Conservation (phyloP, 2,113 vertebrate species). For the Ariopsis seemanni region DNA sequence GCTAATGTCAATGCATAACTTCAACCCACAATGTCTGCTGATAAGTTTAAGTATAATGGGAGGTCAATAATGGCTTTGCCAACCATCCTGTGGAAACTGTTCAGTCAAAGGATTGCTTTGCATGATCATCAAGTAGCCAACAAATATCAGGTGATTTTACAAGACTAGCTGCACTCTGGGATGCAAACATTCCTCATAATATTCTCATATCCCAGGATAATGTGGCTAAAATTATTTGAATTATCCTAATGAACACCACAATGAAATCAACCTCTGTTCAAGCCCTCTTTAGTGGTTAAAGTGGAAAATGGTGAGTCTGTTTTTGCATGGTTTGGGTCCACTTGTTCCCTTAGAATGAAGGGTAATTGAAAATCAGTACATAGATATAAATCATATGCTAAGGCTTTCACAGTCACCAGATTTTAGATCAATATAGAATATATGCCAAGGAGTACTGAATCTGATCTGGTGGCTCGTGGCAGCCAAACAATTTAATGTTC, state of each 20-base stretch:
- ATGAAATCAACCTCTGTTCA: background rate
- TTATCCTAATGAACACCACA: background rate
- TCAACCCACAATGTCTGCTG: background rate
- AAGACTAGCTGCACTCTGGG: background rate
- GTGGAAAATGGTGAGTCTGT: background rate
- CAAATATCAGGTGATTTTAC: conserved; percentile 2
- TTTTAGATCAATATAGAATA: background rate
- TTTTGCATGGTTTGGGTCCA: background rate
- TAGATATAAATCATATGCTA: background rate
- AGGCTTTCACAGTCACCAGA: background rate
- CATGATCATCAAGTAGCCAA: background rate
- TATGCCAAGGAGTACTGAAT: background rate
- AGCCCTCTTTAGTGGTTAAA: background rate
- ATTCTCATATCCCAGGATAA: background rate
- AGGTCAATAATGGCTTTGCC: conserved; percentile 1
- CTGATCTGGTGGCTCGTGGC: background rate
- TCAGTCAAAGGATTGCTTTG: background rate
- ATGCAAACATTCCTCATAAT: background rate
- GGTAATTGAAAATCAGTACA: background rate
- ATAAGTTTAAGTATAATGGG: background rate
- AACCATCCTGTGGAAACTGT: background rate
- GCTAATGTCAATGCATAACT: background rate
- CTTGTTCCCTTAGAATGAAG: background rate
- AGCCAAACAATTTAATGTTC: background rate
- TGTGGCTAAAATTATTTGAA: background rate